Conservation (phyloP, 2,113 vertebrate genomes). For the Amphiprion ocellaris region DNA sequence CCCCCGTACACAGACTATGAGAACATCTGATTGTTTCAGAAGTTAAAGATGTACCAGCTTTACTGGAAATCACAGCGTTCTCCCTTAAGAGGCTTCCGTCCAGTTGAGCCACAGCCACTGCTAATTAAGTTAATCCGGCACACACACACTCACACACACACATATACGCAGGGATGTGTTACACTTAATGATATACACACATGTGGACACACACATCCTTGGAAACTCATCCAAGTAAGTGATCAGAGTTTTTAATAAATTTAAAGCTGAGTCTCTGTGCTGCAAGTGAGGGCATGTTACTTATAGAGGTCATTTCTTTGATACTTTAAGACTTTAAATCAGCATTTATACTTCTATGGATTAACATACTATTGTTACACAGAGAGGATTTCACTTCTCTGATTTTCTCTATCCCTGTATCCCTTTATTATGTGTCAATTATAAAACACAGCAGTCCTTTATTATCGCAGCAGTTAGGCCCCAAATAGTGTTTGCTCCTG, state of each 20-base stretch:
- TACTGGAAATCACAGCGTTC: conserved; percentile 31
- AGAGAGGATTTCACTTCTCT: conserved; percentile 37
- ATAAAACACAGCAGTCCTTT: conserved; percentile 1
- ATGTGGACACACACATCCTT: conserved; percentile 23
- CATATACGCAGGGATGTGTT: conserved; percentile 4
- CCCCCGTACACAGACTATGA: conserved; percentile 35
- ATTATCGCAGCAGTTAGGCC: conserved; percentile 30
- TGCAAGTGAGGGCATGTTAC: conserved; percentile 24
- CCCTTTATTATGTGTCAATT: conserved; percentile 18
- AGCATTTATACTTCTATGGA: conserved; percentile 49
- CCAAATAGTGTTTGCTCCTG: conserved; percentile 35
- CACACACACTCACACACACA: conserved; percentile 17
- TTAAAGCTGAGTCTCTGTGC: conserved; percentile 28
- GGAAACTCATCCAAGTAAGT: conserved; percentile 30
- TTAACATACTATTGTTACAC: conserved; percentile 50
- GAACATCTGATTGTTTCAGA: conserved; percentile 52
- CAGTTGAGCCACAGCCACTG: conserved; percentile 45
- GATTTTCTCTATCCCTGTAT: conserved; percentile 7
- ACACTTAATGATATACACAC: conserved; percentile 34
- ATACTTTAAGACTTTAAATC: conserved; percentile 48
- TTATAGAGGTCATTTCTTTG: conserved; percentile 51
- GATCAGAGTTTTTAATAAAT: conserved; percentile 52
- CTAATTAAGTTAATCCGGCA: conserved; percentile 67
- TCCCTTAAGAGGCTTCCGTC: conserved; percentile 49
- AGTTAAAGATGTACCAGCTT: conserved; percentile 47